Conservation (phyloP, 2,888 invertebrate species). For the Seira musarum region DNA sequence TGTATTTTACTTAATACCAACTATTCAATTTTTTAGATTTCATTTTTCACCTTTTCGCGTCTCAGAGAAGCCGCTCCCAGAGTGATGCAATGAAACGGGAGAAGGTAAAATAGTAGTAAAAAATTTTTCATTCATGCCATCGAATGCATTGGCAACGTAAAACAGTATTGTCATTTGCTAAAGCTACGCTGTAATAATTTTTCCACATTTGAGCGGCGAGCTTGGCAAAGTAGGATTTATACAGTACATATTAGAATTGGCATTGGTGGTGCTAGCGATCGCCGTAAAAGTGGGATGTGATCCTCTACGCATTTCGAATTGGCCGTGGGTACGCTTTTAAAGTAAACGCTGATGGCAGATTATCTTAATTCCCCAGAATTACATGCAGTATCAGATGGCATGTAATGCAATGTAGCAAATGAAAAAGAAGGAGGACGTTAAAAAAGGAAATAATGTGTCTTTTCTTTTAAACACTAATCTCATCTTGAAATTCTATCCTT, state of each 20-base stretch:
- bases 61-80: slow-evolving; percentile 62
- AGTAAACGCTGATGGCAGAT: neutral
- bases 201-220: neutral
- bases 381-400: neutral
- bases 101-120: neutral
- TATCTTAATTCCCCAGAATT: neutral
- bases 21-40: slow-evolving; percentile 10
- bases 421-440: slow-evolving; percentile 12
- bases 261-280: neutral
- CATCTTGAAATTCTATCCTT: slow-evolving; percentile 9
- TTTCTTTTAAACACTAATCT: slow-evolving; percentile 13
- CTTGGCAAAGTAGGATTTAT: neutral
- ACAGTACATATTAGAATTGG: neutral
- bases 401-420: neutral
- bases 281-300: neutral
- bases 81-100: slow-evolving; percentile 7
- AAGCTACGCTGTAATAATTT: too few species aligned
- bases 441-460: slow-evolving; percentile 29
- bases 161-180: neutral
- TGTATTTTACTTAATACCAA: neutral
- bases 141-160: neutral
- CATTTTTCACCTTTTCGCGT: neutral
- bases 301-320: slow-evolving; percentile 12
- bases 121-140: neutral
- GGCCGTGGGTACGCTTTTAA: slow-evolving; percentile 12